Evolutionary conservation across 1,140 invertebrate species (phyloP).

Genomic region (Yoshiicerus persimilis): DNA sequence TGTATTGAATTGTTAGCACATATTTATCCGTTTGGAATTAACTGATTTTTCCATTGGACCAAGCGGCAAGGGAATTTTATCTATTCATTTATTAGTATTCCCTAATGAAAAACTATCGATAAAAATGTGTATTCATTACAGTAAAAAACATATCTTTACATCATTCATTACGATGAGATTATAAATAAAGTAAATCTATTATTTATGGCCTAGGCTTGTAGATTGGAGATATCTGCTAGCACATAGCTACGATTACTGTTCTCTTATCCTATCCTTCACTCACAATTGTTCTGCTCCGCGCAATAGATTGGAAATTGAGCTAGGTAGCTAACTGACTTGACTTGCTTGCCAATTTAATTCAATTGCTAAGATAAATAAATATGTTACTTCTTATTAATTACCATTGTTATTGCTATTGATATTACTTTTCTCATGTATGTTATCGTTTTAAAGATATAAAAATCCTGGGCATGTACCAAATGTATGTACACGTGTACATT

Average conservation of each 20-base stretch:
- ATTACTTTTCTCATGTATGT: background rate
- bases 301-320: constrained; percentile 20
- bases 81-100: background rate
- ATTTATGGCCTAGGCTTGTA: background rate
- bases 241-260: background rate
- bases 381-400: background rate
- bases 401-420: background rate
- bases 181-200: background rate
- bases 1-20: constrained; percentile 2
- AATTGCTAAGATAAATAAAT: background rate
- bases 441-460: background rate
- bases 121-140: constrained; percentile 7
- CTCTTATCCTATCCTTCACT: background rate
- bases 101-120: background rate
- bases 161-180: background rate
- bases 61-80: background rate
- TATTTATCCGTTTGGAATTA: background rate
- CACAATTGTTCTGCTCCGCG: background rate
- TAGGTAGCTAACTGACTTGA: background rate
- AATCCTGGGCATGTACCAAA: background rate
- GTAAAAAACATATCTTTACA: constrained; percentile 3
- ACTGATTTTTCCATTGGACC: background rate
- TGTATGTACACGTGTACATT: background rate
- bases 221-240: background rate
- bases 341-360: background rate